Conservation (phyloP, 2,113 vertebrate genomes). For the Cyrtonyx montezumae region DNA sequence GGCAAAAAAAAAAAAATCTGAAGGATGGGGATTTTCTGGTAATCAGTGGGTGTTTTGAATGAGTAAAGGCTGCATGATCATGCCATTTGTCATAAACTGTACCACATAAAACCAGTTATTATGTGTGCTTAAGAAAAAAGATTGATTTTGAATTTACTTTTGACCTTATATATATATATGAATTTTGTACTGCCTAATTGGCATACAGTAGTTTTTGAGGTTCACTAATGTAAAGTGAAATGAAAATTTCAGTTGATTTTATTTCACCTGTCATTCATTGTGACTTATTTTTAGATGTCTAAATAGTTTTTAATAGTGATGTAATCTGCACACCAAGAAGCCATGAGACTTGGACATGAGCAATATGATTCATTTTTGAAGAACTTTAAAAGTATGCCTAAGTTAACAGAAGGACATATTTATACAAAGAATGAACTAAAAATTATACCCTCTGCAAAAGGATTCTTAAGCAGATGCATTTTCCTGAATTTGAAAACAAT, state of each 20-base stretch:
- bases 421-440: neutral
- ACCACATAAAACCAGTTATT: slow-evolving; percentile 59
- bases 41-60: slow-evolving; percentile 72
- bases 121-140: slow-evolving; percentile 41
- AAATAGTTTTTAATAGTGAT: slow-evolving; percentile 56
- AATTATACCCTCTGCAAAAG: neutral
- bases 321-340: slow-evolving; percentile 45
- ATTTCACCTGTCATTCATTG: slow-evolving; percentile 38
- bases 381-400: slow-evolving; percentile 38
- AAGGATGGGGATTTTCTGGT: slow-evolving; percentile 69
- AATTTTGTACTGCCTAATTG: slow-evolving; percentile 16
- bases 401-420: slow-evolving; percentile 39
- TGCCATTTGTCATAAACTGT: slow-evolving; percentile 67
- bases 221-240: slow-evolving; percentile 5
- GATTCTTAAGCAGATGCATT: slow-evolving; percentile 35
- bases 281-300: slow-evolving; percentile 43
- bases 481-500: slow-evolving; percentile 39
- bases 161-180: neutral
- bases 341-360: slow-evolving; percentile 43
- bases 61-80: slow-evolving; percentile 71
- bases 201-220: slow-evolving; percentile 19
- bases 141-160: slow-evolving; percentile 31
- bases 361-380: slow-evolving; percentile 47
- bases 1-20: slow-evolving; percentile 42
- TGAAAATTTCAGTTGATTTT: slow-evolving; percentile 1